These are phyloP conservation scores for Tarsius wallacei DNA, from an alignment of 2,797 vertebrate species.

Conservation along the genomic window DNA sequence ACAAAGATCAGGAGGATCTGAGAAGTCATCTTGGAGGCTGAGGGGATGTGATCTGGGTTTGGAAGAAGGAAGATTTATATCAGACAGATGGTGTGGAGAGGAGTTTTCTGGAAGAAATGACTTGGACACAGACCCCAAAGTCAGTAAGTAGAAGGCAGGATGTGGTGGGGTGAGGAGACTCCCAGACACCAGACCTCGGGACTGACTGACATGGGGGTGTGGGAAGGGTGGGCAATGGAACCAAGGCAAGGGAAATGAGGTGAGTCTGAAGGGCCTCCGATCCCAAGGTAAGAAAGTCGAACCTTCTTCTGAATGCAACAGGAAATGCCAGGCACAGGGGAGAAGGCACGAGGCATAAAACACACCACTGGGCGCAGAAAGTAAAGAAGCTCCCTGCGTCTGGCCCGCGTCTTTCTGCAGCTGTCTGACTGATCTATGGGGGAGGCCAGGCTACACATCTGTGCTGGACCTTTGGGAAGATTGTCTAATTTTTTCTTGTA, in stretches of 20 bases:
- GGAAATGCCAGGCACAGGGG: not conserved
- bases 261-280: not conserved
- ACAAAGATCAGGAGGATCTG: not conserved
- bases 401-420: not conserved
- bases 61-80: not conserved
- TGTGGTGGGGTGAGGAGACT: not conserved
- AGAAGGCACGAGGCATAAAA: not conserved
- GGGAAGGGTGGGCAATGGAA: not conserved
- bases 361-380: not conserved
- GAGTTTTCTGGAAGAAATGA: conserved; percentile 15
- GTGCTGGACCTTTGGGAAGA: not conserved
- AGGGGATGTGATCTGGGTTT: not conserved
- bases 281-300: not conserved
- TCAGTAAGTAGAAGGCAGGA: not conserved
- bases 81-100: not conserved
- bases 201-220: not conserved
- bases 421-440: not conserved
- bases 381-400: not conserved
- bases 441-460: rapidly evolving
- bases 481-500: not conserved
- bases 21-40: not conserved
- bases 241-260: not conserved
- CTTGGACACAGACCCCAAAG: not conserved
- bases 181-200: not conserved
- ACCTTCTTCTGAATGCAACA: not conserved